Base-by-base conservation (phyloP, 2,113 vertebrate species). In the Marcusenius ussheri region DNA sequence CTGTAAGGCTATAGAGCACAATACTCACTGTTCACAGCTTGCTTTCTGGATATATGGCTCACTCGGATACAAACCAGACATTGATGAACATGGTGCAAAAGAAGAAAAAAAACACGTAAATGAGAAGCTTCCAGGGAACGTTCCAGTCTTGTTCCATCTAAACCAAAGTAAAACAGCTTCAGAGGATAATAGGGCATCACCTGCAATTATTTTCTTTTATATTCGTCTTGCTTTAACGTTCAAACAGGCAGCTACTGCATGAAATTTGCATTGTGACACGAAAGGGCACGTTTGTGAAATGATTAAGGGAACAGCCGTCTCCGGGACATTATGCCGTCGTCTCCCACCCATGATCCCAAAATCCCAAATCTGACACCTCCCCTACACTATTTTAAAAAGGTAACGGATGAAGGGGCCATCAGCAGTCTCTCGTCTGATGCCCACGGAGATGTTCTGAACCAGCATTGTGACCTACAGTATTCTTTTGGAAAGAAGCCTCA, bases 1-100 rank as follows among this genome's bases (percentile, higher is more conserved):
- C 66, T 89, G 9, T 42, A 88, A 88, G 88, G 88, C 58, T 83
- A 70, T 91, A 4, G 19, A 92, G 93, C 89, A 83, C 89, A 92
- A 93, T 92, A 92, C 91, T 90, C 56, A 83, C 89, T 85, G 53
- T 92, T 94, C 92, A 89, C 91, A 89, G 90, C 90, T 93, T 83
- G 86, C 89, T 88, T 84, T 92, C 93, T 94, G 92, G 92, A 92
- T 31, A 53, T 3, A 90, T 85, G 90, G 90, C 92, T 94, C 92
- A 92, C 93, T 92, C 88, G 90, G 53, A 24, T 39, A 90, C 88
- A 88, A 45, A 13, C 42, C n/a, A 49, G 62, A 83, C 1, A 89
- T 91, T 47, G 10, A 91, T 84, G 90, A 89, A 47, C 74, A 66
- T 77, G 92, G 91, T 90, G 92, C 50, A 39, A 17, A 53, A 87